phyloP scores from a whole-genome alignment of 53 echinoderm and acorn worm genomes.

The Crossaster papposus region DNA sequence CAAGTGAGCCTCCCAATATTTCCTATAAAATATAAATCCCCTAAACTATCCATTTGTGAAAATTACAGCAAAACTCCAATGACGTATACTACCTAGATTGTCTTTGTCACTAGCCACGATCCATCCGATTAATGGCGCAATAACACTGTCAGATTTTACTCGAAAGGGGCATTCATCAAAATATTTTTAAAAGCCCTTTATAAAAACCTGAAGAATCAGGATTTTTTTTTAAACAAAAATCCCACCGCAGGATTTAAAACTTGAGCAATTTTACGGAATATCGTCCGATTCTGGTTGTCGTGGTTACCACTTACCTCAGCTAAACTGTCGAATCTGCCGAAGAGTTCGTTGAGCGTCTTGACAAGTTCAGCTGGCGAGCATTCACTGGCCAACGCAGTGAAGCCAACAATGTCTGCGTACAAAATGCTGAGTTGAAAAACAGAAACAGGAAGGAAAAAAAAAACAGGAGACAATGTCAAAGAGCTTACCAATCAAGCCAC shows the following conservation, averaged over 20 bases:
- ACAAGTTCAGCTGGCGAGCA: slow-evolving; percentile 92
- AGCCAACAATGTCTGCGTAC: slow-evolving; percentile 99
- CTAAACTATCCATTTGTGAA: no score
- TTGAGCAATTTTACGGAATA: neutral
- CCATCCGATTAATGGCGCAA: neutral
- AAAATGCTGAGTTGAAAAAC: slow-evolving; percentile 73
- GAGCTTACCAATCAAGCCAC: neutral
- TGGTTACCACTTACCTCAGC: slow-evolving; percentile 85
- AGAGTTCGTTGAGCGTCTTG: slow-evolving; percentile 96
- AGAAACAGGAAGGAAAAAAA: neutral
- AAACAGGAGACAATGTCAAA: neutral
- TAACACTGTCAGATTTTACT: neutral
- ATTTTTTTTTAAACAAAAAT: neutral
- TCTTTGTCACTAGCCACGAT: neutral
- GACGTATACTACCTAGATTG: no score
- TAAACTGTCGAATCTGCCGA: slow-evolving; percentile 93
- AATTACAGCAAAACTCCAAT: no score
- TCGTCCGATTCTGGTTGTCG: neutral
- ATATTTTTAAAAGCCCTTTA: neutral
- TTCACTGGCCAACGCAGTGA: slow-evolving; percentile 92
- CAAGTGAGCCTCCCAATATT: no score
- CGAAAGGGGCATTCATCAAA: neutral
- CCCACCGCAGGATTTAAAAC: neutral
- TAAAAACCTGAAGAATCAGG: neutral
- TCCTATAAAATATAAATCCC: no score